A percentile compares a stretch with the other conserved stretches of the same genome.
phyloP scores from a whole-genome alignment of 1,140 invertebrate genomes.

The Cephus cinctus region DNA sequence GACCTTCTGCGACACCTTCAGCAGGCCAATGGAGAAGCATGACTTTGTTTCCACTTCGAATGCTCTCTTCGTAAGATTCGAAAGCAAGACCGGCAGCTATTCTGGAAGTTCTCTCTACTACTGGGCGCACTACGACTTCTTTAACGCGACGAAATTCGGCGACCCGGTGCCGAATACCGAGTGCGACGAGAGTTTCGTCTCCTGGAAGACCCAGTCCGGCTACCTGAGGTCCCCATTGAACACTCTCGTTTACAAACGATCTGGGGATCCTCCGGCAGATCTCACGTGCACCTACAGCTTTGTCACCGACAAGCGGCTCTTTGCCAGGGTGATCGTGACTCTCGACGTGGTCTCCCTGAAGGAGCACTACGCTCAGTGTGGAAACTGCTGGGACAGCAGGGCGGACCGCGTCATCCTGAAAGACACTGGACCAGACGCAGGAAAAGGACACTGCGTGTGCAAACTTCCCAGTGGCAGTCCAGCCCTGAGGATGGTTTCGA shows the following conservation, averaged over 20 bases:
- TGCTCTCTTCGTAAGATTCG: slow-evolving; percentile 81
- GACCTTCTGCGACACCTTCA: slow-evolving; percentile 91
- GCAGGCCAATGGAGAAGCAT: slow-evolving; percentile 86
- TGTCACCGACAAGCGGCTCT: slow-evolving; percentile 76
- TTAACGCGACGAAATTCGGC: slow-evolving; percentile 83
- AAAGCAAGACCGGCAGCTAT: slow-evolving; percentile 88
- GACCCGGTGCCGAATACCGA: slow-evolving; percentile 74
- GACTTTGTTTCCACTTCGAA: slow-evolving; percentile 86
- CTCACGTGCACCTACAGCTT: slow-evolving; percentile 81
- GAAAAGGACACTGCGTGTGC: slow-evolving; percentile 57
- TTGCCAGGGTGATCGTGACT: slow-evolving; percentile 75
- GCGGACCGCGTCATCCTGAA: slow-evolving; percentile 59
- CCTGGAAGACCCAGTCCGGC: slow-evolving; percentile 72
- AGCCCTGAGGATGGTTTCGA: slow-evolving; percentile 68
- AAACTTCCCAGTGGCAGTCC: slow-evolving; percentile 56
- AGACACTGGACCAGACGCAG: slow-evolving; percentile 51
- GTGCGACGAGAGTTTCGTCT: slow-evolving; percentile 83
- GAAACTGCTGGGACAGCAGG: slow-evolving; percentile 79
- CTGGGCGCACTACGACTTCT: slow-evolving; percentile 91
- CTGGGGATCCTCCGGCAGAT: slow-evolving; percentile 61
- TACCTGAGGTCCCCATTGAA: slow-evolving; percentile 77
- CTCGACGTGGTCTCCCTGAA: slow-evolving; percentile 71
- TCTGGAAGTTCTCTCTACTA: slow-evolving; percentile 85
- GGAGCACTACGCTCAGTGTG: slow-evolving; percentile 74
- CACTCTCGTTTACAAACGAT: slow-evolving; percentile 79